phyloP scores from a whole-genome alignment of 2,113 vertebrate species.

The Pelobates fuscus region DNA sequence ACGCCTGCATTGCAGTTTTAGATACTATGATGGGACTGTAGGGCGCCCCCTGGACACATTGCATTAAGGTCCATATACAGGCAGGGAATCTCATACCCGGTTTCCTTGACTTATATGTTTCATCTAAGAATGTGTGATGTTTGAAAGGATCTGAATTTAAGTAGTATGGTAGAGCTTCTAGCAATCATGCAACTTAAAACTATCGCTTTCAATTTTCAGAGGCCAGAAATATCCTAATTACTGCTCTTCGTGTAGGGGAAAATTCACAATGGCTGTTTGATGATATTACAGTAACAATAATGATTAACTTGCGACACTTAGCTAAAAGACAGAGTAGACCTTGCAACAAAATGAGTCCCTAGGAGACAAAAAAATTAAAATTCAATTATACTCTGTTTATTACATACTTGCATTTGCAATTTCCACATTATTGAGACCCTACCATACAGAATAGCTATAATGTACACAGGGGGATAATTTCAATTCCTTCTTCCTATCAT shows the following conservation, averaged over 20 bases:
- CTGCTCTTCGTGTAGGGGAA: slow-evolving; percentile 17
- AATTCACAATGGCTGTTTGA: slow-evolving; percentile 52
- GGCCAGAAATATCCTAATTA: slow-evolving; percentile 51
- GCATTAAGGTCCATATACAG: no score
- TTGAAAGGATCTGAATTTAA: no score
- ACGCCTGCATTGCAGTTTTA: no score
- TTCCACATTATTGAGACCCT: slow-evolving; percentile 51
- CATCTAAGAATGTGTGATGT: no score
- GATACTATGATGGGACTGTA: no score
- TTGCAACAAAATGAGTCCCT: slow-evolving; percentile 72
- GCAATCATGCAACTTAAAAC: no score
- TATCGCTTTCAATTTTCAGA: no score
- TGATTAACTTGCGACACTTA: slow-evolving; percentile 75
- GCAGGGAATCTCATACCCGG: no score
- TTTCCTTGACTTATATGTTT: no score
- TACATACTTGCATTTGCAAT: slow-evolving; percentile 71
- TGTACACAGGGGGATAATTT: slow-evolving; percentile 40
- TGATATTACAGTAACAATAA: slow-evolving; percentile 65
- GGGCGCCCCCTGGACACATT: no score
- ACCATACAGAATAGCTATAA: slow-evolving; percentile 36
- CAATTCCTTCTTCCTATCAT: slow-evolving; percentile 30
- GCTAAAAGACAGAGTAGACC: slow-evolving; percentile 76
- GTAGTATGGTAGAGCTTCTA: no score
- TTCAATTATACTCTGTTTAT: slow-evolving; percentile 82
- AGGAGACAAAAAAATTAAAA: slow-evolving; percentile 77